Percentiles rank a stretch among this genome's conserved stretches.
These are phyloP conservation scores for Limnephilus rhombicus DNA, from an alignment of 2,888 invertebrate genomes.

Conservation along the genomic window DNA sequence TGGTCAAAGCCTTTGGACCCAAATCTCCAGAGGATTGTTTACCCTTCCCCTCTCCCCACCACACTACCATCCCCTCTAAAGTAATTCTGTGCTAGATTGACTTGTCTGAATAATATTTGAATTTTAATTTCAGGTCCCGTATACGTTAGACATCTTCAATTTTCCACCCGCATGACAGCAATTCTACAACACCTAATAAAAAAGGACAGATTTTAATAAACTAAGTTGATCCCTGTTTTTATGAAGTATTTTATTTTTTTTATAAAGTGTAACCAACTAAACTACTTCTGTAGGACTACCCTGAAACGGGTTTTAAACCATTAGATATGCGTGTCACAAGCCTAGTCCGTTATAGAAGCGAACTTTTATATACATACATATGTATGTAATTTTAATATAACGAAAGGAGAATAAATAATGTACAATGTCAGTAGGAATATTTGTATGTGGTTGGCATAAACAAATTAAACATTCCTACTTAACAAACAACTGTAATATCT, in stretches of 20 bases:
- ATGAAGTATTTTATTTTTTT: background rate
- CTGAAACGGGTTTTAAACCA: constrained; percentile 28
- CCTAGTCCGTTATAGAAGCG: constrained; percentile 58
- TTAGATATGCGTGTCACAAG: constrained; percentile 63
- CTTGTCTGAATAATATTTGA: constrained; percentile 78
- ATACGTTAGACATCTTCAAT: background rate
- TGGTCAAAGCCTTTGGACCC: constrained; percentile 3
- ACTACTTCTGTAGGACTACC: background rate
- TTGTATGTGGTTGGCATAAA: background rate
- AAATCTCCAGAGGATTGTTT: background rate
- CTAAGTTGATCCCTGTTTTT: background rate
- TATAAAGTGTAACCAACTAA: background rate
- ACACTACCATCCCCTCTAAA: constrained; percentile 6
- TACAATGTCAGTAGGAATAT: background rate
- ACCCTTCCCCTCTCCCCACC: background rate
- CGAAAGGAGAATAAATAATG: background rate
- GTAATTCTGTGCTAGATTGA: constrained; percentile 73
- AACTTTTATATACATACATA: background rate
- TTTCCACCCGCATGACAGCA: background rate
- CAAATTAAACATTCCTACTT: background rate
- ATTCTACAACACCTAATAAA: background rate
- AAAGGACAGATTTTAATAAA: background rate
- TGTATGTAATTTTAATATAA: constrained; percentile 4
- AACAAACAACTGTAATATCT: too few species aligned
- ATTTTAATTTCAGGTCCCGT: constrained; percentile 75